Evolutionary conservation across 2,888 invertebrate species (phyloP).

Genomic region (Sipha maydis): DNA sequence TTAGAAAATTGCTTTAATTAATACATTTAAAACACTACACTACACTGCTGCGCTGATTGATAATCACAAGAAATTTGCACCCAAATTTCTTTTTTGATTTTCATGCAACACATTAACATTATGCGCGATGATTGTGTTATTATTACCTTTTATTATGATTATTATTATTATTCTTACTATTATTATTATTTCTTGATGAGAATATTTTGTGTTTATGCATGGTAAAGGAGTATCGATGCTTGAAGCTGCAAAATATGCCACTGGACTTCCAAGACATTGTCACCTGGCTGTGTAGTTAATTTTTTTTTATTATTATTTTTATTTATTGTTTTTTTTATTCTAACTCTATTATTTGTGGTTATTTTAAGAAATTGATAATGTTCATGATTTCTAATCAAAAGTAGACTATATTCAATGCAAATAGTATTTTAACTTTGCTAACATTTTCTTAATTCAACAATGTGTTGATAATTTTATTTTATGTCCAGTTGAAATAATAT

Average conservation of each 20-base stretch:
- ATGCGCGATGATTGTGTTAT: constrained; percentile 33
- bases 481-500: constrained; percentile 20
- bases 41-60: constrained; percentile 30
- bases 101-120: constrained; percentile 36
- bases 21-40: constrained; percentile 35
- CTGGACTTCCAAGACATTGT: constrained; percentile 61
- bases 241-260: constrained; percentile 61
- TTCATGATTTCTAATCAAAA: constrained; percentile 44
- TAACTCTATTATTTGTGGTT: constrained; percentile 27
- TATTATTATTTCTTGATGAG: constrained; percentile 38
- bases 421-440: neutral
- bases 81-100: constrained; percentile 47
- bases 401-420: constrained; percentile 2
- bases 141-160: constrained; percentile 7
- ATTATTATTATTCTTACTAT: constrained; percentile 34
- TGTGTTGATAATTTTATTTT: constrained; percentile 16
- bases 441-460: constrained; percentile 25
- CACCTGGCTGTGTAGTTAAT: constrained; percentile 61
- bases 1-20: constrained; percentile 37
- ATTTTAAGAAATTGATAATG: constrained; percentile 9
- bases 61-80: constrained; percentile 50
- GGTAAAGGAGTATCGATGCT: constrained; percentile 60
- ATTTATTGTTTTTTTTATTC: constrained; percentile 39
- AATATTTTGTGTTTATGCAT: constrained; percentile 62
- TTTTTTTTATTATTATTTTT: constrained; percentile 17